Conservation (phyloP, 2,797 vertebrate genomes). For the Dendrocincla fuliginosa region DNA sequence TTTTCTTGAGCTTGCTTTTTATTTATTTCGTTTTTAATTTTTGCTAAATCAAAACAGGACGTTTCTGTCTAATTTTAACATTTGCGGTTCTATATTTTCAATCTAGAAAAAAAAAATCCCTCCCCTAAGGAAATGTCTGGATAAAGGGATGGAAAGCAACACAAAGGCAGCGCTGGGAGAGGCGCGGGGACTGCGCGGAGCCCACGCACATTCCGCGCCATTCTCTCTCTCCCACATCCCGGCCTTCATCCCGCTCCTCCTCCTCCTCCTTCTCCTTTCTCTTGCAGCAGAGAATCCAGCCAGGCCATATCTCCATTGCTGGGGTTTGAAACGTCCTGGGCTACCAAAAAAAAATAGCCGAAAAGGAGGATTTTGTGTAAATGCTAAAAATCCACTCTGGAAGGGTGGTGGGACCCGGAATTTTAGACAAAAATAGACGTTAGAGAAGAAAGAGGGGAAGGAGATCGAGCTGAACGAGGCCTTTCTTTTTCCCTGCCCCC, state of each 20-base stretch:
- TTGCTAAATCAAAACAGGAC: background rate
- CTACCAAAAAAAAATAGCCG: accelerated
- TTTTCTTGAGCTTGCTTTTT: accelerated
- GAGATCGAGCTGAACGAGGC: background rate
- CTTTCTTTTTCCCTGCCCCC: background rate
- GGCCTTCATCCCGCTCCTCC: background rate
- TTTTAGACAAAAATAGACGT: background rate
- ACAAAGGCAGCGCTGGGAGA: background rate
- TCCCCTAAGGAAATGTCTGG: background rate
- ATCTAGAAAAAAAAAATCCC: background rate
- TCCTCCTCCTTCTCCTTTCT: background rate
- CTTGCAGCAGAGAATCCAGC: background rate
- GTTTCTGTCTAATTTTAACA: background rate
- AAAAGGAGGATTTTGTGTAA: background rate
- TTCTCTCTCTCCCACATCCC: background rate
- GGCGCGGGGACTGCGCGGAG: background rate
- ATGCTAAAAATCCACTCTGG: background rate
- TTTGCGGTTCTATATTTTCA: background rate
- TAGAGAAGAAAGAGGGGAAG: background rate
- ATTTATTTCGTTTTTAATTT: background rate
- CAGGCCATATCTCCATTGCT: accelerated
- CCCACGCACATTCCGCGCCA: slow-evolving; percentile 34
- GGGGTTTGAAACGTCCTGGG: background rate
- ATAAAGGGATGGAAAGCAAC: background rate
- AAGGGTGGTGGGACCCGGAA: background rate